Evolutionary conservation across 2,888 invertebrate species (phyloP).

Genomic region (Drosophila peninsularis): DNA sequence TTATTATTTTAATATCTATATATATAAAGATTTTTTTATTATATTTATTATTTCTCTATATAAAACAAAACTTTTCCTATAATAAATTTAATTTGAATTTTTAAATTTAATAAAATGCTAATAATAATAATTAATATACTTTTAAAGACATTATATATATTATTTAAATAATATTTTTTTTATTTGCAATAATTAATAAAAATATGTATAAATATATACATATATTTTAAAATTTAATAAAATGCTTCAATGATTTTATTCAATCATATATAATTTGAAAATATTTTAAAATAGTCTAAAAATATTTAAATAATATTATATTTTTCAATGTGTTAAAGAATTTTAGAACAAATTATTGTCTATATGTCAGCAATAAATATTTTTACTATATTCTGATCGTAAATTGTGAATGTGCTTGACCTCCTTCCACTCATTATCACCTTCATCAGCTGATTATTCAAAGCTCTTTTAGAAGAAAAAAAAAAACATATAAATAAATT

Average conservation of each 20-base stretch:
- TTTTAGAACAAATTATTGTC: not conserved
- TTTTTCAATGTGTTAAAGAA: not conserved
- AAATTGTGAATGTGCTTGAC: conserved; percentile 15
- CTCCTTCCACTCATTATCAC: conserved; percentile 35
- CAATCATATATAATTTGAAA: not conserved
- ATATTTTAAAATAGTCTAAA: not conserved
- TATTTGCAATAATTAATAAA: no score
- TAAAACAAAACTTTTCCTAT: not conserved
- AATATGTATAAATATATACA: no score
- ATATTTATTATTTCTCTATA: no score
- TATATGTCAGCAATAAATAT: conserved; percentile 4
- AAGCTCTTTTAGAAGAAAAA: not conserved
- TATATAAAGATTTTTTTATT: not conserved
- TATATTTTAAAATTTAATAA: no score
- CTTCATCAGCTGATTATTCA: conserved; percentile 33
- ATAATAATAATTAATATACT: not conserved
- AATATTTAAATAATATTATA: not conserved
- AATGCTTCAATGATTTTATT: no score
- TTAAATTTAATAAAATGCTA: not conserved
- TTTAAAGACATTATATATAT: not conserved
- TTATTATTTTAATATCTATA: no score
- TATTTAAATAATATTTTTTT: no score
- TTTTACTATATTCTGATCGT: not conserved
- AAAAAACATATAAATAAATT: conserved; percentile 4
- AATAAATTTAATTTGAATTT: not conserved